Evolutionary conservation across 2,797 vertebrate species (phyloP), one percentile per base, ranked within the genome.

Genomic region (Myiotriccus ornatus): DNA sequence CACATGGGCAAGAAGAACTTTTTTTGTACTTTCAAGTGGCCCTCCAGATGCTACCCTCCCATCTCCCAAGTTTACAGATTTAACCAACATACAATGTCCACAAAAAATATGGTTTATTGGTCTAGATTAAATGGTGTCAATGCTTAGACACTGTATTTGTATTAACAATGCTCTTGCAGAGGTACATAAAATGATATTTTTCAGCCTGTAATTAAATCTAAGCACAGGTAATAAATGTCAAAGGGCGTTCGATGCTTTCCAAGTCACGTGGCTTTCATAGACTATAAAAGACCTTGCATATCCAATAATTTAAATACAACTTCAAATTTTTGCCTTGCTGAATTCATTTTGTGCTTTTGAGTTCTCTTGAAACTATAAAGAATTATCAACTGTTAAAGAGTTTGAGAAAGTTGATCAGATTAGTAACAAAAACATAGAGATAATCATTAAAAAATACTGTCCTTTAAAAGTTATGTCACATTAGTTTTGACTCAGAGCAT

Each of bases 31-130:
- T 84, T 35, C 7, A 49, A 27, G 24, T 34, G n/a, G 0, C 2
- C 5, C 9, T 11, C 14, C 25, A 1, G 5, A 47, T 10, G 6
- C 19, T 18, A 50, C 9, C 14, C 14, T 67, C 56, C 52, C 28
- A 62, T 43, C 35, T 71, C 77, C 28, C 17, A 47, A 47, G 67
- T 53, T 12, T 22, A 94, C 32, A 59, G 44, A 80, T 65, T 64
- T 68, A 46, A 14, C 53, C 56, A 67, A 84, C 75, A 83, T 50
- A 59, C n/a, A 78, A 62, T 0, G 2, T 69, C 59, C 95, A 94
- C 89, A 80, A 77, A 94, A 78, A 46, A 28, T 39, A 83, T 32
- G 24, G 86, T 97, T 97, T 96, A 97, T 95, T 97, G 78, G 71
- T 84, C 47, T 83, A 70, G 60, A 93, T 64, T 90, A 94, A 90